These are phyloP conservation scores for Homarus americanus DNA, from an alignment of 1,140 invertebrate genomes.

Conservation along the genomic window DNA sequence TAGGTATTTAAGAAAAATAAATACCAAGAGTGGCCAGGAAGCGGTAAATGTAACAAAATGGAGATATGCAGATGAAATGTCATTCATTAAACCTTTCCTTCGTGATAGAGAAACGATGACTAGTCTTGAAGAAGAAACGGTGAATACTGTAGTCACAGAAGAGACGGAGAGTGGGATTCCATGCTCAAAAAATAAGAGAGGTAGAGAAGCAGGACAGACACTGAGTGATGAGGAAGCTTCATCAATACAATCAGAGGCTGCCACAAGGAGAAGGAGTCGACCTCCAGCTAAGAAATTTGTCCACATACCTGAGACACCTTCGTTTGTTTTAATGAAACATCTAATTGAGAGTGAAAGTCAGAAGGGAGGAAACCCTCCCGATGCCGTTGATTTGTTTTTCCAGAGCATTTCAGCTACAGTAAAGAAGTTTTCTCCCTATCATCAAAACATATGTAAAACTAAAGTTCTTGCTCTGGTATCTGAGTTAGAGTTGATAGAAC, in stretches of 20 bases:
- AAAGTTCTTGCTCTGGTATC: slow-evolving; percentile 49
- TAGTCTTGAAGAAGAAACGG: slow-evolving; percentile 19
- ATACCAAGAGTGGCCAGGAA: slow-evolving; percentile 36
- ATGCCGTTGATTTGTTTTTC: slow-evolving; percentile 38
- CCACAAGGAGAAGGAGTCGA: slow-evolving; percentile 23
- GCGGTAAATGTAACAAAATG: slow-evolving; percentile 16
- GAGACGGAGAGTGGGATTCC: background rate
- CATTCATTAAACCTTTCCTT: slow-evolving; percentile 36
- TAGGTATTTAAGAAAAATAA: slow-evolving; percentile 38
- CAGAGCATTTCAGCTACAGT: slow-evolving; percentile 41
- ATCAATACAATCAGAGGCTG: slow-evolving; percentile 13
- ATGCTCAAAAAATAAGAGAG: slow-evolving; percentile 33
- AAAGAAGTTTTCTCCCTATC: slow-evolving; percentile 22
- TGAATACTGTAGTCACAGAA: slow-evolving; percentile 37
- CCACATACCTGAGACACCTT: slow-evolving; percentile 25
- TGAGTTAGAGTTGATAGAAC: slow-evolving; percentile 28
- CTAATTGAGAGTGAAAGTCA: slow-evolving; percentile 38
- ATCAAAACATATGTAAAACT: slow-evolving; percentile 50
- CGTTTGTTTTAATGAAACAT: slow-evolving; percentile 28
- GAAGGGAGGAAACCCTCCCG: slow-evolving; percentile 9
- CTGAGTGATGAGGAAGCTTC: slow-evolving; percentile 37
- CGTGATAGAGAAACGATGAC: slow-evolving; percentile 43
- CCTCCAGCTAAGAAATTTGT: slow-evolving; percentile 38
- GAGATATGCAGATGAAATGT: slow-evolving; percentile 48
- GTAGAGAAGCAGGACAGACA: slow-evolving; percentile 16